Base-by-base conservation (phyloP, 2,797 vertebrate genomes). In the Esox lucius region DNA sequence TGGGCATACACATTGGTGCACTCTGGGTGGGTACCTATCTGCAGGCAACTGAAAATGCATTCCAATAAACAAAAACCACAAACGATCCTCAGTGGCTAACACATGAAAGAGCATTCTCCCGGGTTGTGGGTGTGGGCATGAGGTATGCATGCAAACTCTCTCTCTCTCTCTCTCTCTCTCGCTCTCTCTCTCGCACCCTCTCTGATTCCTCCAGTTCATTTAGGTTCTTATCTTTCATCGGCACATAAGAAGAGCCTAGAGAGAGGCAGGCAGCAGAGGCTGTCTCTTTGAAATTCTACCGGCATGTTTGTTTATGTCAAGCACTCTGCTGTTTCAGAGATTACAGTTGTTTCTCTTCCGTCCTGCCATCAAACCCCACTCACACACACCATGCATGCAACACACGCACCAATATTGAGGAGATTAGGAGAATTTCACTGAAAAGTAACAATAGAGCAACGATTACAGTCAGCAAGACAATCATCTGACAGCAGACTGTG, bases 221-320 rank as follows among this genome's bases (percentile, higher is more conserved):
- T 73, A 78, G 71, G 67, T 83, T 66, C 77, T 86, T 89, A 89
- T 91, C 88, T 87, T 77, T 78, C 78, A 83, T 89, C 83, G 12
- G 77, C 71, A 75, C 81, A 81, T 78, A 79, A 88, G 84, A 87
- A 77, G 79, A 81, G 82, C 84, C 80, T 78, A 11, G 78, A 12
- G 68, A 59, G 53, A 59, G 19, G 53, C 53, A 56, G 53, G n/a
- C 19, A 59, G 8, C 53, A 87, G 82, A 81, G 69, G 75, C 42
- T 64, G 39, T 68, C 59, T 49, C 85, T 92, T 91, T 90, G 86
- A 91, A 91, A 87, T 87, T 81, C 75, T 81, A 80, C 78, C 70
- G 28, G 75, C 59, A 0, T 90, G 89, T 92, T 92, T 91, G 84
- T 90, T 89, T 87, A 87, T 87, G 88, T 90, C 88, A 87, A 79